These are phyloP conservation scores for Gymnothorax reevesii DNA, from an alignment of 2,797 vertebrate species.

Conservation along the genomic window DNA sequence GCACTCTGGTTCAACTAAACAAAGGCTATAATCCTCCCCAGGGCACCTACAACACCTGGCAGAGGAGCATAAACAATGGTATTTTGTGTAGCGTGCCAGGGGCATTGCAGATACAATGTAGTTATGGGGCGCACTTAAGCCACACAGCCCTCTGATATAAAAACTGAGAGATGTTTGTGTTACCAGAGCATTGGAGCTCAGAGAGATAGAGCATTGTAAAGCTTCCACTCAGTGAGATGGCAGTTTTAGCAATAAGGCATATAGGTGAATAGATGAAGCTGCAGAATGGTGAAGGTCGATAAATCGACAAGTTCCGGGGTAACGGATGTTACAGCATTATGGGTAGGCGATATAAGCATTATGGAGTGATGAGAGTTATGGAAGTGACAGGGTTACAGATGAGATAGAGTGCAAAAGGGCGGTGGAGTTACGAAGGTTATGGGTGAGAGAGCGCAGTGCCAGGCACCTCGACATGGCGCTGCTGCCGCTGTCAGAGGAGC, in stretches of 20 bases:
- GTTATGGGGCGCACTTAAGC: background rate
- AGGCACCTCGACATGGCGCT: slow-evolving; percentile 95
- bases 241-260: background rate
- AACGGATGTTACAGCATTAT: background rate
- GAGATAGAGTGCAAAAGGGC: background rate
- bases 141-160: background rate
- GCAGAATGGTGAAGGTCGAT: background rate
- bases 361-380: slow-evolving; percentile 37
- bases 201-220: background rate
- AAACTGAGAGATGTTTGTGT: background rate
- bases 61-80: background rate
- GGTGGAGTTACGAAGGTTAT: background rate
- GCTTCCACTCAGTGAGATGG: background rate
- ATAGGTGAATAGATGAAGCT: background rate
- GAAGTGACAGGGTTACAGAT: background rate
- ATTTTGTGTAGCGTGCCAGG: background rate
- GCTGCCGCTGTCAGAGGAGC: slow-evolving; percentile 93
- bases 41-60: background rate
- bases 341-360: background rate
- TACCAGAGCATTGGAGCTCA: background rate
- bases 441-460: slow-evolving; percentile 67
- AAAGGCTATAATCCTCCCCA: background rate
- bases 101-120: background rate
- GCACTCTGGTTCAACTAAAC: background rate
- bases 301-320: background rate